Evolutionary conservation across 2,113 vertebrate genomes (phyloP), one percentile per base, ranked within the genome.

Genomic region (Epinephelus cyanopodus): DNA sequence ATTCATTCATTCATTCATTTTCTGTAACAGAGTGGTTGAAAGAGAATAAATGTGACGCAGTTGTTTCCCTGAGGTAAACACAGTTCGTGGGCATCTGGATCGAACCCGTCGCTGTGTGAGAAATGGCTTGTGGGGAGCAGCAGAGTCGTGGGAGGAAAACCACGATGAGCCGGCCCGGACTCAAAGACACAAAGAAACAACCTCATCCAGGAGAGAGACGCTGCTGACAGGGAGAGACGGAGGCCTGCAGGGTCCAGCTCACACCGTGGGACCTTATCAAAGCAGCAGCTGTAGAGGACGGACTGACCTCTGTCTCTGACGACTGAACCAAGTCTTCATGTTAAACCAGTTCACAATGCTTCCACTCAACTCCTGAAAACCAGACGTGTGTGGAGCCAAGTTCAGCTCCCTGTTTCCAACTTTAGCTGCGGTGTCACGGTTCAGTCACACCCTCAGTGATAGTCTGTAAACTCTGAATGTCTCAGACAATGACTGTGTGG

Each of bases 161-260:
- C 4, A 39, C 42, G 89, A 75, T 75, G 87, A 88, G 76, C 75
- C 3, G 8, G 81, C 47, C 60, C 61, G 79, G 78, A 86, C 79
- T 82, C 60, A 29, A 17, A 81, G 65, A 82, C 42, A 54, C 65
- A 79, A 25, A 39, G 23, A 83, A 45, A 12, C 21, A 9, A 76
- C 37, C 64, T 87, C 50, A 61, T 56, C 33, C 25, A 18, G 50
- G 66, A 66, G 77, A 84, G 69, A 77, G 50, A 62, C n/a, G 14
- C 70, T 45, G 1, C 1, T 48, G 17, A 9, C 56, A 50, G 58
- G 50, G 25, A 65, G 39, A n/a, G 50, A 68, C 39, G 0, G 56
- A 33, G 14, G 23, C 14, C 27, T 56, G 71, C 54, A 18, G 58
- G 8, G 58, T 81, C 48, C 27, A 67, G 18, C 52, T 62, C 56